Evolutionary conservation across 2,888 invertebrate species (phyloP).

Genomic region (Scelioninae gen. 1): DNA sequence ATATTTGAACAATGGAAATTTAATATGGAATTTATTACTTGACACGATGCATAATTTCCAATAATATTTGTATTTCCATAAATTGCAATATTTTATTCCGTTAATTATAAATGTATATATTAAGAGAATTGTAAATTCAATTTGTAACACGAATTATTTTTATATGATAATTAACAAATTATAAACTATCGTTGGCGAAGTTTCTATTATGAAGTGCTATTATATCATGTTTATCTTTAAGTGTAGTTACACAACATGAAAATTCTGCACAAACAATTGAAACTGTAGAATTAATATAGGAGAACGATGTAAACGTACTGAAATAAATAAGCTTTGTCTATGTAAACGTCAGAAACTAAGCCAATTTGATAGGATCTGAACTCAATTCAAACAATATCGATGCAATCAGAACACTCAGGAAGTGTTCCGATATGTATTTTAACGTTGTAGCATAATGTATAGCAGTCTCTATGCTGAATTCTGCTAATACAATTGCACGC

Average conservation of each 20-base stretch:
- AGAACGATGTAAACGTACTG: conserved; percentile 8
- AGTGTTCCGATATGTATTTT: conserved; percentile 24
- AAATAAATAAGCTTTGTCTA: conserved; percentile 22
- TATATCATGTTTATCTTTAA: conserved; percentile 12
- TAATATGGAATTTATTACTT: too few relatives aligned
- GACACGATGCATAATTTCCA: too few relatives aligned
- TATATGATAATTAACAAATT: too few relatives aligned
- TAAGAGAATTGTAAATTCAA: too few relatives aligned
- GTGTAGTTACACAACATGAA: conserved; percentile 1
- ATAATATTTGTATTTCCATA: too few relatives aligned
- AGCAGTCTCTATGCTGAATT: conserved; percentile 21
- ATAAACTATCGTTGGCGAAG: too few relatives aligned
- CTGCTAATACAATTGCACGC: conserved; percentile 21
- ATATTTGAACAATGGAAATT: too few relatives aligned
- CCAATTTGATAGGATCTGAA: conserved; percentile 45
- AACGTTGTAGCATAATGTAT: conserved; percentile 17
- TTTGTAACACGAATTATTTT: too few relatives aligned
- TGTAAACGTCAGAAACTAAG: conserved; percentile 38
- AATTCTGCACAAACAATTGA: conserved; percentile 17
- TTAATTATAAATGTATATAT: too few relatives aligned
- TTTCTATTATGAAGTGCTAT: background rate
- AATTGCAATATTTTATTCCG: too few relatives aligned
- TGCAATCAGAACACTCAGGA: conserved; percentile 27
- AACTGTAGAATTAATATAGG: conserved; percentile 23
- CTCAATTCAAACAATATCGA: conserved; percentile 45